Evolutionary conservation across 2,113 vertebrate species (phyloP), one percentile per base, ranked within the genome.

Genomic region (Myxocyprinus asiaticus): DNA sequence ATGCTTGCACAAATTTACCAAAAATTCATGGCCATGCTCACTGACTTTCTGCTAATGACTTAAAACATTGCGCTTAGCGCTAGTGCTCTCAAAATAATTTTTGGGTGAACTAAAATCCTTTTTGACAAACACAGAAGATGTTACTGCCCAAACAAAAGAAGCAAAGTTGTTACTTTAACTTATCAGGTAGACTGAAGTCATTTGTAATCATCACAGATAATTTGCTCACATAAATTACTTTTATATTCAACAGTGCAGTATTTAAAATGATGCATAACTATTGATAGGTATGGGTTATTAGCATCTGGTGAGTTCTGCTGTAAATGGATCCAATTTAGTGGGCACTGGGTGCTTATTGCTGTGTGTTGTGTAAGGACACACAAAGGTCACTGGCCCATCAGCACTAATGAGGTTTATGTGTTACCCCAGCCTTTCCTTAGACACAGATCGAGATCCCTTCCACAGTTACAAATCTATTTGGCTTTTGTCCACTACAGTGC

Each of bases 381-480:
- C 88, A 92, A 93, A 95, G 94, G 94, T 95, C 92, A 6, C 94
- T 91, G 94, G 94, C 90, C 93, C 91, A 93, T 95, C 94, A 94
- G 91, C 90, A 91, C 93, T 95, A 95, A 94, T 95, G 94, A 95
- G 94, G 92, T 95, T 94, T 94, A 91, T 94, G 94, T 94, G 93
- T 92, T 93, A 88, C 89, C 89, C 92, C 91, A 92, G 79, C 92
- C 94, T 93, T 84, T 92, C 93, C 92, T 83, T 85, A 89, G 92
- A 94, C 92, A 94, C 92, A 94, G 94, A 95, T 93, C 93, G 93
- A 94, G 94, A 94, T 94, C 92, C 94, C 92, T 94, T 95, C 93
- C 92, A 90, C 91, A 90, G 94, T 94, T 94, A 95, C 92, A 95
- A 94, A 94, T 95, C 94, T 95, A 94, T 95, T 95, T 94, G 92